Percentiles rank a stretch among this genome's conserved stretches.
These are phyloP conservation scores for Coreoperca whiteheadi DNA, from an alignment of 2,113 vertebrate genomes.

Conservation along the genomic window DNA sequence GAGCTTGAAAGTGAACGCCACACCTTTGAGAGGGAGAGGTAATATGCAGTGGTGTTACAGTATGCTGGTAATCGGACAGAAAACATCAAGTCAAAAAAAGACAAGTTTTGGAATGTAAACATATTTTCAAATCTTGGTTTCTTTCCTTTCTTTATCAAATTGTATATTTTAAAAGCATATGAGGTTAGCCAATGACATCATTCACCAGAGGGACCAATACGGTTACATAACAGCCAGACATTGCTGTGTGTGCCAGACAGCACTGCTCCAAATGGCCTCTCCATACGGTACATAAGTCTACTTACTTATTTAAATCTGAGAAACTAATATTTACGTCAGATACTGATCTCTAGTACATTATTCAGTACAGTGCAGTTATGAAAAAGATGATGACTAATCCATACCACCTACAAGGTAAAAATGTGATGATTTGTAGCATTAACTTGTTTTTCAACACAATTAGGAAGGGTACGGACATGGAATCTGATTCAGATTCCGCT, in stretches of 20 bases:
- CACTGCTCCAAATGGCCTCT: conserved; percentile 29
- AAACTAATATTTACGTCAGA: conserved; percentile 2
- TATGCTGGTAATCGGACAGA: neutral
- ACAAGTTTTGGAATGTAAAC: neutral
- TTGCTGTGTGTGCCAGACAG: conserved; percentile 32
- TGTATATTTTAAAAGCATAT: conserved; percentile 52
- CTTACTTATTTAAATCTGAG: conserved; percentile 10
- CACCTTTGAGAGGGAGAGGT: neutral
- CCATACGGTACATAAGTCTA: neutral
- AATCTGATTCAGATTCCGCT: neutral
- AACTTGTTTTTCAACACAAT: neutral
- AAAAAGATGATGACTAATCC: neutral
- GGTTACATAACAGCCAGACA: conserved; percentile 71
- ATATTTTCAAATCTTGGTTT: neutral
- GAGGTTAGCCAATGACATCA: conserved; percentile 64
- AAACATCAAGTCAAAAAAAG: neutral
- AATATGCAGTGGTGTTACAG: neutral
- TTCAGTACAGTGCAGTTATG: neutral
- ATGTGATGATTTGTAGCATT: neutral
- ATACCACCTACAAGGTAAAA: neutral
- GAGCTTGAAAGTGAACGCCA: neutral
- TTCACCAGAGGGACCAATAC: conserved; percentile 55
- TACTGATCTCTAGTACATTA: neutral
- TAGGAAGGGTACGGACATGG: neutral
- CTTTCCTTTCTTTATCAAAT: conserved; percentile 14